Base-by-base conservation (phyloP, 2,113 vertebrate species). In the Sphaerodactylus townsendi region DNA sequence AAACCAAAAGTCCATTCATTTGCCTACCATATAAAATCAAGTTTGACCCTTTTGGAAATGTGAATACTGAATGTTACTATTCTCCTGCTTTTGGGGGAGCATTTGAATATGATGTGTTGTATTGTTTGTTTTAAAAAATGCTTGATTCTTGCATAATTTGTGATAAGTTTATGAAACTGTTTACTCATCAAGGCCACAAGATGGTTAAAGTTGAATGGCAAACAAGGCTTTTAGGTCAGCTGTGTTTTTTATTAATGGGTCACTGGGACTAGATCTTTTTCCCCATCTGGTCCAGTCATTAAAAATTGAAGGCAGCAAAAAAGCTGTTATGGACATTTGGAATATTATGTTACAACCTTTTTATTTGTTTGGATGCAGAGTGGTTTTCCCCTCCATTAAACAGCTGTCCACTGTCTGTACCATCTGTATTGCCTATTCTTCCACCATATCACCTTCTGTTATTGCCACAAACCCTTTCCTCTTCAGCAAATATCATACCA, bases 271-370 rank as follows among this genome's bases (percentile, higher is more conserved):
- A 75, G 79, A 78, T 84, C 85, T 88, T 83, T n/a, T 79, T 3
- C 77, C 30, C 59, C 13, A 87, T 93, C 88, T 95, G 90, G 87
- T 77, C 44, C 28, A 83, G 39, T 86, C 85, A 91, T 95, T 88
- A 94, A 95, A 93, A 88, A 93, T 88, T 93, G 86, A 95, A 93
- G 77, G 82, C 13, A 44, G 5, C 33, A 62, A 65, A 66, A 81
- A 90, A 84, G 48, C 50, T 83, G 13, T 83, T 89, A 69, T 46
- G 77, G 82, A 41, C 79, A 84, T 79, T 89, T 83, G 19, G 35
- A 70, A 56, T 86, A 71, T 85, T 89, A 71, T 87, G 88, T 88
- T 81, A 41, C 77, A 1, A 2, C 44, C 46, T 90, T 83, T 87
- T 39, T 86, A 39, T 56, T 11, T 66, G 3, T 85, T 88, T 92